Evolutionary conservation across 1,140 invertebrate genomes (phyloP).

Genomic region (Drosophila sturtevanti): DNA sequence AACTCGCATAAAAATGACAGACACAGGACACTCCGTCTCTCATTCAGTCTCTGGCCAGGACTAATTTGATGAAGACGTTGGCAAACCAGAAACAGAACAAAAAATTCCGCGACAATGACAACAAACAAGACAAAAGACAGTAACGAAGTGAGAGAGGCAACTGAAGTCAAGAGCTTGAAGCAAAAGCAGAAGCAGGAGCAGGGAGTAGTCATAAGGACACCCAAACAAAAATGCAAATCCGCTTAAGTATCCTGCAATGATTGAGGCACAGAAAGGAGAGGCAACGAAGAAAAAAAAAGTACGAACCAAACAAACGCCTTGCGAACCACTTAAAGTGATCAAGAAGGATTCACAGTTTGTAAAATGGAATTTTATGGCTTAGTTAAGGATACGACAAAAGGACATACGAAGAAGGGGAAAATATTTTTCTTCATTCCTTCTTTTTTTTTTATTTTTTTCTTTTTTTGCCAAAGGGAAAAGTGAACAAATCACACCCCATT

Average conservation of each 20-base stretch:
- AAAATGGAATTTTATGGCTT: conserved; percentile 82
- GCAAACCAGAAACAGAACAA: conserved; percentile 31
- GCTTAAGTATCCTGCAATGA: conserved; percentile 81
- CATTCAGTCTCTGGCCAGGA: conserved; percentile 31
- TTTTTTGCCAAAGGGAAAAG: conserved; percentile 43
- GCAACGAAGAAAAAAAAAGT: conserved; percentile 9
- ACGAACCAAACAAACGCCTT: conserved; percentile 37
- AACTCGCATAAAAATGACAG: conserved; percentile 80
- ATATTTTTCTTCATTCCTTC: conserved; percentile 44
- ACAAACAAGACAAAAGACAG: conserved; percentile 56
- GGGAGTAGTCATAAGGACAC: conserved; percentile 6
- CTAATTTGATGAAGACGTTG: conserved; percentile 74
- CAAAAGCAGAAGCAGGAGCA: not conserved
- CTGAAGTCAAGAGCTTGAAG: not conserved
- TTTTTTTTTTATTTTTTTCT: not conserved
- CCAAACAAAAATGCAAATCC: conserved; percentile 79
- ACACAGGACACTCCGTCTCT: conserved; percentile 30
- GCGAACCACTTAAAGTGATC: conserved; percentile 81
- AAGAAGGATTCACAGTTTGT: conserved; percentile 83
- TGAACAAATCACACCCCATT: conserved; percentile 82
- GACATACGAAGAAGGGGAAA: conserved; percentile 42
- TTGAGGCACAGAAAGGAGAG: conserved; percentile 26
- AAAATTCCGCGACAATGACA: conserved; percentile 65
- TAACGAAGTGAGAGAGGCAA: not conserved
- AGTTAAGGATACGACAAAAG: conserved; percentile 38